Evolutionary conservation across 2,888 invertebrate genomes (phyloP).

Genomic region (Osmoderma eremita): DNA sequence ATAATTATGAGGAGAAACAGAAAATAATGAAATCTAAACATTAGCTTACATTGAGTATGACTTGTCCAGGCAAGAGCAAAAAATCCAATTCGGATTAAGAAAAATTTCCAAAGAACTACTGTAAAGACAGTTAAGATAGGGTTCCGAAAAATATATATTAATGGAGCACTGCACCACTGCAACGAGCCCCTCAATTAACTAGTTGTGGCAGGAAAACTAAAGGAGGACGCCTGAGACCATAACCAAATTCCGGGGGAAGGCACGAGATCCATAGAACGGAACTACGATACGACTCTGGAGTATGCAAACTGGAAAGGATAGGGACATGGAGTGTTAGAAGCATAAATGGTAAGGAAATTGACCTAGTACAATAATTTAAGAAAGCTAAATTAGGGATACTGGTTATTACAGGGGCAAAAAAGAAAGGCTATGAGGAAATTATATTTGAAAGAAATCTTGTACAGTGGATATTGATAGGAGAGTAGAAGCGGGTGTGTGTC

Average conservation of each 20-base stretch:
- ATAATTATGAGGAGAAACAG: constrained; percentile 10
- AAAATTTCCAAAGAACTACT: constrained; percentile 9
- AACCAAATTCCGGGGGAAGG: not conserved
- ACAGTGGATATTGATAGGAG: not conserved
- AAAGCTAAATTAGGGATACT: not conserved
- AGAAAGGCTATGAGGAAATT: constrained; percentile 2
- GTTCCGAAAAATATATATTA: constrained; percentile 5
- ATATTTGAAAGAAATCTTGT: not conserved
- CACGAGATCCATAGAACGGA: not conserved
- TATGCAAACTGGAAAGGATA: not conserved
- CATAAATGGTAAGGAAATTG: constrained; percentile 3
- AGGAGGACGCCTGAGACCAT: not conserved
- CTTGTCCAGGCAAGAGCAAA: not conserved
- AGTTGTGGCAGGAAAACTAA: not conserved
- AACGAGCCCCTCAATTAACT: not conserved
- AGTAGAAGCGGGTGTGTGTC: not conserved
- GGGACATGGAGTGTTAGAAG: not conserved
- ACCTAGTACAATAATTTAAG: not conserved
- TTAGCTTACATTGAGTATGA: constrained; percentile 20
- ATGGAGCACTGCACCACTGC: not conserved
- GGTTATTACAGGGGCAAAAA: not conserved
- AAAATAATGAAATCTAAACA: constrained; percentile 18
- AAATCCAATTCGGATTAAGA: constrained; percentile 12
- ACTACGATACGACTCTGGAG: not conserved
- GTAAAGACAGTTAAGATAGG: constrained; percentile 14